phyloP scores from a whole-genome alignment of 2,113 vertebrate genomes.

The Machaerirhynchus nigripectus region DNA sequence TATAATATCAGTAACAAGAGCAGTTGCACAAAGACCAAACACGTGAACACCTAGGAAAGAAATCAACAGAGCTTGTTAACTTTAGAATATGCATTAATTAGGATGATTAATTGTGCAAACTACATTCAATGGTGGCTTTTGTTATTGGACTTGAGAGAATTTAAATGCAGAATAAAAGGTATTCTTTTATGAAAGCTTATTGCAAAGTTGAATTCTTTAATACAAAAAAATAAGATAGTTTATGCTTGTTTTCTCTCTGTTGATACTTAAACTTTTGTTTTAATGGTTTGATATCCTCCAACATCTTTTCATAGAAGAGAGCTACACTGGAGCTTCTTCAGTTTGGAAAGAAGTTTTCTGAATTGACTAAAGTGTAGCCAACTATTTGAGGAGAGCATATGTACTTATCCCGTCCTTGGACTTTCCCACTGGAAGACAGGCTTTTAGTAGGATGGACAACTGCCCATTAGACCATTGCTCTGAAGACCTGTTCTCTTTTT shows the following conservation, averaged over 20 bases:
- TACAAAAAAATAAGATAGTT: not conserved
- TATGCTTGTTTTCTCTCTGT: not conserved
- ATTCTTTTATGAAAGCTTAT: not conserved
- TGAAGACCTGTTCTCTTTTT: not conserved
- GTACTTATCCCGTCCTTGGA: not conserved
- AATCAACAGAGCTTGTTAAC: conserved; percentile 1
- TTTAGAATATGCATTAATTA: not conserved
- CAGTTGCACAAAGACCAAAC: conserved; percentile 95
- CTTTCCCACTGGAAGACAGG: not conserved
- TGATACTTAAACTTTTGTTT: not conserved
- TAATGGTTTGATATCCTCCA: not conserved
- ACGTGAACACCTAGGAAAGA: conserved; percentile 86
- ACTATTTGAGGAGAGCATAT: not conserved
- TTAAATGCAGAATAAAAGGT: not conserved
- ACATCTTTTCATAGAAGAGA: not conserved
- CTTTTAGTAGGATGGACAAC: not conserved
- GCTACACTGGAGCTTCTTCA: not conserved
- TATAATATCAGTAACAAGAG: conserved; percentile 94
- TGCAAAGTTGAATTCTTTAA: not conserved
- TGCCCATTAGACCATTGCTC: not conserved
- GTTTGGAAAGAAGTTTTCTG: not conserved
- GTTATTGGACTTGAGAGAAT: not conserved
- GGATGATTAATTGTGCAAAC: not conserved
- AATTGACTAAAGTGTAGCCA: not conserved
- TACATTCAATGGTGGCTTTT: not conserved